Base-by-base conservation (phyloP, 2,113 vertebrate species). In the Amblyopsis rosae region DNA sequence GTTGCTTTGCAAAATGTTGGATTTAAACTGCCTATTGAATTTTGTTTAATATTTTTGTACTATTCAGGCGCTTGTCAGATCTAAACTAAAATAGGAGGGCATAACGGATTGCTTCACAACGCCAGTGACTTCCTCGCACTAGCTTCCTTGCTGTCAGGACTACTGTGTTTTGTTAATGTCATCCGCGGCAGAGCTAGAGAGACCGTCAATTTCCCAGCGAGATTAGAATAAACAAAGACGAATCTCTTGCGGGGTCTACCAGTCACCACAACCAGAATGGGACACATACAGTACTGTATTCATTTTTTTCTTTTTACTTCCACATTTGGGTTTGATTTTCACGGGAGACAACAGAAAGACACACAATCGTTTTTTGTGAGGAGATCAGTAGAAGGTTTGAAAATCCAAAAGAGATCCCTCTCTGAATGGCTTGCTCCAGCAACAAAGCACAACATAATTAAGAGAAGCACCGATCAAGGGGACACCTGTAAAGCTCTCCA, bases 111-210 rank as follows among this genome's bases (percentile, higher is more conserved):
- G 47, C 61, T 46, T 70, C 13, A 41, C 70, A 53, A n/a, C 49
- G 45, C 60, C 53, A 61, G 9, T 41, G 64, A 67, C 6, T 54
- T 59, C 59, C 76, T 64, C 15, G 67, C 63, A 76, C 67, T 64
- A 74, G 83, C 59, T 50, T 9, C 32, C 54, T 82, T 75, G 76
- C 79, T 91, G 87, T 88, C 85, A 85, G 77, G 58, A 73, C 72
- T 82, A 79, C 81, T 75, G 74, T 85, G 77, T 90, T 77, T 76
- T 89, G 82, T 90, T 89, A 83, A 87, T 88, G 85, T 87, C 86
- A 88, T 89, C 85, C 69, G 77, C 77, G 68, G 78, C 65, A 59
- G 80, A 77, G 83, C 76, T 65, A 76, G 74, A 85, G 82, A 87
- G 81, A 85, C 82, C 80, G 79, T 86, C 81, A 87, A 10, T 85